Evolutionary conservation across 2,797 vertebrate species (phyloP), one percentile per base, ranked within the genome.

Genomic region (Centroberyx gerrardi): DNA sequence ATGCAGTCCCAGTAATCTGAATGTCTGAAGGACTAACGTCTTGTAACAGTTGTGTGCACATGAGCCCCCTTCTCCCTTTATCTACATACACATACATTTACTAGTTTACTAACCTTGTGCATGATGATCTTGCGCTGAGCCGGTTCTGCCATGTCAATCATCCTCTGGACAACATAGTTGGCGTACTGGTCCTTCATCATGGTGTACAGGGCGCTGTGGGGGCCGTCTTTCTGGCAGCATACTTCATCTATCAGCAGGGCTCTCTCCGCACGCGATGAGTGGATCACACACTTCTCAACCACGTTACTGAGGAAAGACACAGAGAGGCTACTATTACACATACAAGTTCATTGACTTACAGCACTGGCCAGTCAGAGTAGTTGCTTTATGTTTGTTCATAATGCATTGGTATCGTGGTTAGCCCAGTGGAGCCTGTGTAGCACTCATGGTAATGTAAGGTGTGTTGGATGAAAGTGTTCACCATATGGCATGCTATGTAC

Each of bases 161-260:
- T 99, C 93, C 99, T 98, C 94, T 99, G 98, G 83, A 99, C 97
- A 9, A 99, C 98, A 0, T 99, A 99, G 92, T 99, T 99, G 93
- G 98, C 98, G 3, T 99, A 99, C 93, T 99, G 98, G 95, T 99
- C 98, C 96, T 99, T 99, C 98, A 99, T 99, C 98, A 99, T 99
- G 94, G 98, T 99, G 96, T 99, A 99, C 95, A 99, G 96, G 96
- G 98, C 98, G 94, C 98, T 99, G 95, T 99, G 98, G 85, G 98
- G 98, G 90, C 98, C 98, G 33, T 99, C 98, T 18, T 97, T 99
- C 96, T 98, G 97, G 92, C 97, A 99, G 93, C 98, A 99, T 76
- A 99, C 97, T 82, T 99, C 98, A 31, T 99, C 98, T n/a, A 99
- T 99, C 80, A 99, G 96, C 88, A 99, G 94, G 55, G 97, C 98